Percentiles rank a stretch among this genome's conserved stretches.
Conservation (phyloP, 1,140 invertebrate species). For the Drosophila watanabei region DNA sequence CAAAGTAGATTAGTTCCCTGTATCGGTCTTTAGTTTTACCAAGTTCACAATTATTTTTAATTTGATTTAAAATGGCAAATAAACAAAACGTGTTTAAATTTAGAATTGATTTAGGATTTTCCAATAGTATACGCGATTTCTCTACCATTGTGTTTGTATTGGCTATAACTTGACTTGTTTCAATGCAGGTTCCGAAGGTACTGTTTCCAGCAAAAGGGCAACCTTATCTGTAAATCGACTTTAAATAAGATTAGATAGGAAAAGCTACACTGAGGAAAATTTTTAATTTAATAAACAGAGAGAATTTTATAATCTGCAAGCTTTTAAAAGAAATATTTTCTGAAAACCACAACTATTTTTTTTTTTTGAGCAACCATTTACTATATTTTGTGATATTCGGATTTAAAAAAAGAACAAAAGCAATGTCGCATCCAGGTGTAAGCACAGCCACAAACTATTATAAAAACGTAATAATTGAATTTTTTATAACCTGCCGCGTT, state of each 20-base stretch:
- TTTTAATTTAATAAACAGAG: not conserved
- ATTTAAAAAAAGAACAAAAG: not conserved
- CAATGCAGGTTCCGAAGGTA: not conserved
- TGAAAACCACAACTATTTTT: not conserved
- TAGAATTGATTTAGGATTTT: not conserved
- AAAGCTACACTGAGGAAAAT: not conserved
- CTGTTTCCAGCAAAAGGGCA: not conserved
- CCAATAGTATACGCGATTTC: not conserved
- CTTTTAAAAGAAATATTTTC: not conserved
- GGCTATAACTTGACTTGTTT: not conserved
- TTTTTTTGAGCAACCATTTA: not conserved
- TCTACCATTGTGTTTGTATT: not conserved
- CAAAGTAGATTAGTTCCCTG: slow-evolving; percentile 12
- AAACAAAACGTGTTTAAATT: slow-evolving; percentile 3
- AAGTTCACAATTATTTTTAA: slow-evolving; percentile 8
- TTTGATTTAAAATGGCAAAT: slow-evolving; percentile 3
- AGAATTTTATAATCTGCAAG: not conserved
- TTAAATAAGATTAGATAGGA: not conserved
- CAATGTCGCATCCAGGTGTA: slow-evolving; percentile 35
- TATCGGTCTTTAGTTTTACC: not conserved
- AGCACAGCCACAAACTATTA: slow-evolving; percentile 48
- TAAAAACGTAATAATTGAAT: slow-evolving; percentile 77
- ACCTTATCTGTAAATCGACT: not conserved
- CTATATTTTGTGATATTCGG: too few relatives aligned
- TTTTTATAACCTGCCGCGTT: slow-evolving; percentile 72